These are phyloP conservation scores for Tenodera sinensis DNA, from an alignment of 2,888 invertebrate species.

Conservation along the genomic window DNA sequence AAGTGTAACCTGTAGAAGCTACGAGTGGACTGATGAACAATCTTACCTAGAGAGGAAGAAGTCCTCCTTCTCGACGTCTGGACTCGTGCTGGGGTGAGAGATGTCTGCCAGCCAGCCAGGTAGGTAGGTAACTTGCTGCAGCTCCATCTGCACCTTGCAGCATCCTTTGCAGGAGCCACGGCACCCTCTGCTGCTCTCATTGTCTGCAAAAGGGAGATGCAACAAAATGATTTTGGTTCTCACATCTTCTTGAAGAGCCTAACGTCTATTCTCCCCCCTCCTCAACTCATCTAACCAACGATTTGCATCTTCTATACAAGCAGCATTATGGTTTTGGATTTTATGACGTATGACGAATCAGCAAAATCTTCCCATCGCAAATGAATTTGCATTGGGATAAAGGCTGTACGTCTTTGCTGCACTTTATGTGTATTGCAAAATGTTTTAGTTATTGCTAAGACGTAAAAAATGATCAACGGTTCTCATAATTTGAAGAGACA, in stretches of 20 bases:
- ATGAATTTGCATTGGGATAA: too few species aligned
- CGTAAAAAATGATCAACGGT: too few species aligned
- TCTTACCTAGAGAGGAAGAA: background rate
- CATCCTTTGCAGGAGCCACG: background rate
- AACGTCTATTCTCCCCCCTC: background rate
- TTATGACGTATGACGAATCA: background rate
- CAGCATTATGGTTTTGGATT: background rate
- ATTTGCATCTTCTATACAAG: background rate
- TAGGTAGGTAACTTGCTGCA: background rate
- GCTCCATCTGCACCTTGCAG: background rate
- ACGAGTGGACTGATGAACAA: background rate
- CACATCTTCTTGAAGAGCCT: background rate
- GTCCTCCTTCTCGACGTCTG: background rate
- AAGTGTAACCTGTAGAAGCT: background rate
- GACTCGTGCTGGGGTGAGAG: background rate
- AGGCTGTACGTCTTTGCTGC: too few species aligned
- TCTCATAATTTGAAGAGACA: too few species aligned
- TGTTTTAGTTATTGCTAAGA: too few species aligned
- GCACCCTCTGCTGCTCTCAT: background rate
- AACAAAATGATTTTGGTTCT: background rate
- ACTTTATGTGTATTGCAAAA: too few species aligned
- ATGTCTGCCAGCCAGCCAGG: background rate
- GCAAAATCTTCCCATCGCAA: background rate
- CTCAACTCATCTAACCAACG: background rate
- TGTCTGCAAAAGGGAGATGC: background rate